These are phyloP conservation scores for Gila robusta DNA, from an alignment of 2,797 vertebrate genomes.

Conservation along the genomic window DNA sequence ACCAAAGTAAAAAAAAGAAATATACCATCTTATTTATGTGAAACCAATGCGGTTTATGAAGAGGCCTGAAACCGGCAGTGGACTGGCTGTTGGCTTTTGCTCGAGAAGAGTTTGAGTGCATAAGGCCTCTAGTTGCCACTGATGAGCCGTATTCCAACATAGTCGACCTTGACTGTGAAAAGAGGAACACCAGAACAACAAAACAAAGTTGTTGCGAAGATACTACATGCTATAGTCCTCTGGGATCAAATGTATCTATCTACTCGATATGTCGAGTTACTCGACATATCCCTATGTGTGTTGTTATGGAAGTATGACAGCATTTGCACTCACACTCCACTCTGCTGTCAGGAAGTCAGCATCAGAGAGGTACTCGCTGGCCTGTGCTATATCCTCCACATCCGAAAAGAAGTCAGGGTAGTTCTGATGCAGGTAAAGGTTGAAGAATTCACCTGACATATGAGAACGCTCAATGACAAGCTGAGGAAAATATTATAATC, in stretches of 20 bases:
- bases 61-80: slow-evolving; percentile 86
- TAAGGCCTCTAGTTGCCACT: slow-evolving; percentile 89
- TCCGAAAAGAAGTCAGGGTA: slow-evolving; percentile 92
- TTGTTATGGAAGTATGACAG: neutral
- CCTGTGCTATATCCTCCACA: slow-evolving; percentile 87
- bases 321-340: slow-evolving; percentile 86
- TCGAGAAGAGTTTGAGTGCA: slow-evolving; percentile 88
- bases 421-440: slow-evolving; percentile 97
- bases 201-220: slow-evolving; percentile 32
- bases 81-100: slow-evolving; percentile 79
- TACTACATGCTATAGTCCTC: neutral
- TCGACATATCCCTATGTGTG: neutral
- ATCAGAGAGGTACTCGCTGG: slow-evolving; percentile 91
- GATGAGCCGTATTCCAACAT: slow-evolving; percentile 87
- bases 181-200: slow-evolving; percentile 47
- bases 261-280: too few species aligned
- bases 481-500: slow-evolving; percentile 70
- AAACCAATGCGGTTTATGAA: slow-evolving; percentile 96
- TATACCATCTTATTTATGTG: slow-evolving; percentile 89
- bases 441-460: slow-evolving; percentile 90
- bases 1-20: neutral
- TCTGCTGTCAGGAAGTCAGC: slow-evolving; percentile 88
- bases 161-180: slow-evolving; percentile 78
- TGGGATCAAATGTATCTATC: neutral
- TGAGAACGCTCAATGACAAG: slow-evolving; percentile 90